phyloP scores from a whole-genome alignment of 1,140 invertebrate genomes.

The Aphis gossypii region DNA sequence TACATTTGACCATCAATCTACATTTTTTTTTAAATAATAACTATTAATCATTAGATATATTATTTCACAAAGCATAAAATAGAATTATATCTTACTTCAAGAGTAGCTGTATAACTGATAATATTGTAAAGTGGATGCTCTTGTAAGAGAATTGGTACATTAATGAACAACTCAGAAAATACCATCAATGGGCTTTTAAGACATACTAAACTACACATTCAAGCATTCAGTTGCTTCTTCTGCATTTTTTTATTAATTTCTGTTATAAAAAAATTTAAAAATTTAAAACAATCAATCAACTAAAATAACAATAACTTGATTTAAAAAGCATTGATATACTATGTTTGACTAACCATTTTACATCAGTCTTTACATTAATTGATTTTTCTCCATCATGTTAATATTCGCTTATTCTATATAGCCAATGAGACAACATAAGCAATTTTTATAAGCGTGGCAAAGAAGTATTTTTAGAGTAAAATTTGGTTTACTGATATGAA shows the following conservation, averaged over 20 bases:
- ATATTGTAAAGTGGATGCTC: not conserved
- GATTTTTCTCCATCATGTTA: not conserved
- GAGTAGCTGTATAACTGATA: not conserved
- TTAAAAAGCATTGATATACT: constrained; percentile 31
- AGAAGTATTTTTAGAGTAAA: constrained; percentile 30
- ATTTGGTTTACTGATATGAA: too few relatives aligned
- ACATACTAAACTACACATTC: constrained; percentile 35
- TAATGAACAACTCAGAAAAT: constrained; percentile 40
- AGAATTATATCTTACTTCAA: constrained; percentile 25
- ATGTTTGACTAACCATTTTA: constrained; percentile 4
- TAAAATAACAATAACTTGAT: not conserved
- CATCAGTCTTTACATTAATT: not conserved
- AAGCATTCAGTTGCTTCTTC: constrained; percentile 42
- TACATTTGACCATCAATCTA: constrained; percentile 49
- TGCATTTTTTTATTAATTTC: constrained; percentile 42
- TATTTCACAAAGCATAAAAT: not conserved
- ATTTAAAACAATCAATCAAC: not conserved
- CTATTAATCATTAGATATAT: not conserved
- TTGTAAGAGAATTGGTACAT: constrained; percentile 41
- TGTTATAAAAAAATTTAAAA: not conserved
- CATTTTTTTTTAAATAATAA: not conserved
- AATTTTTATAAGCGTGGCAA: constrained; percentile 19
- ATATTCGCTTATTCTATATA: not conserved
- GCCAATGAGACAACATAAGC: constrained; percentile 53
- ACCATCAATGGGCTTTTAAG: constrained; percentile 52